Evolutionary conservation across 2,888 invertebrate species (phyloP).

Genomic region (Drosophila pegasa): DNA sequence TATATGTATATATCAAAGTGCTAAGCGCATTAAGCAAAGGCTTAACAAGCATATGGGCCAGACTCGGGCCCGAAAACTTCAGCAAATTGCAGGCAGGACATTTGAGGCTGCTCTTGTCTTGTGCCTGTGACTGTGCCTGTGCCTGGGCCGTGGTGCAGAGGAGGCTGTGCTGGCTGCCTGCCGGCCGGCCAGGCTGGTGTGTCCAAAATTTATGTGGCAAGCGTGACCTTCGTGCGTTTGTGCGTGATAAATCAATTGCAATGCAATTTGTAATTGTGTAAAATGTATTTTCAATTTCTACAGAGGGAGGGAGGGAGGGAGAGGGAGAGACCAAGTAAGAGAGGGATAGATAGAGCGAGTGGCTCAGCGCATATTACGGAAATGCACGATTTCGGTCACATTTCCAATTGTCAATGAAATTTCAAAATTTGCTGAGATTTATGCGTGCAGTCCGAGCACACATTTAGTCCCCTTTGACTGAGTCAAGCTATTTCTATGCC

Average conservation of each 20-base stretch:
- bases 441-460: constrained; percentile 51
- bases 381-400: constrained; percentile 78
- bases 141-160: neutral
- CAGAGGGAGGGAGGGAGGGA: neutral
- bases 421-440: constrained; percentile 75
- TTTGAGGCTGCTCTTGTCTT: constrained; percentile 28
- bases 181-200: constrained; percentile 50
- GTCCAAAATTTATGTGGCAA: constrained; percentile 74
- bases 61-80: constrained; percentile 38
- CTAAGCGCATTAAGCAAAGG: constrained; percentile 64
- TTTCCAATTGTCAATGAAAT: constrained; percentile 80
- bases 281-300: constrained; percentile 77
- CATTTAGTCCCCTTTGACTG: constrained; percentile 14
- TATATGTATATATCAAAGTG: constrained; percentile 43
- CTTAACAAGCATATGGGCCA: constrained; percentile 52
- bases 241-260: constrained; percentile 79
- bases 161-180: constrained; percentile 5
- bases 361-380: constrained; percentile 39
- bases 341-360: neutral
- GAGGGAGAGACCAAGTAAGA: neutral
- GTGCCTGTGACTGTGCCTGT: neutral
- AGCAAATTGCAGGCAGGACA: constrained; percentile 55
- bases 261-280: constrained; percentile 79
- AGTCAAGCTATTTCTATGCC: constrained; percentile 61
- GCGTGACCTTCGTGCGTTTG: constrained; percentile 75